Percentiles rank a stretch among this genome's conserved stretches.
These are phyloP conservation scores for Drosophila paranaensis DNA, from an alignment of 2,888 invertebrate species.

Conservation along the genomic window DNA sequence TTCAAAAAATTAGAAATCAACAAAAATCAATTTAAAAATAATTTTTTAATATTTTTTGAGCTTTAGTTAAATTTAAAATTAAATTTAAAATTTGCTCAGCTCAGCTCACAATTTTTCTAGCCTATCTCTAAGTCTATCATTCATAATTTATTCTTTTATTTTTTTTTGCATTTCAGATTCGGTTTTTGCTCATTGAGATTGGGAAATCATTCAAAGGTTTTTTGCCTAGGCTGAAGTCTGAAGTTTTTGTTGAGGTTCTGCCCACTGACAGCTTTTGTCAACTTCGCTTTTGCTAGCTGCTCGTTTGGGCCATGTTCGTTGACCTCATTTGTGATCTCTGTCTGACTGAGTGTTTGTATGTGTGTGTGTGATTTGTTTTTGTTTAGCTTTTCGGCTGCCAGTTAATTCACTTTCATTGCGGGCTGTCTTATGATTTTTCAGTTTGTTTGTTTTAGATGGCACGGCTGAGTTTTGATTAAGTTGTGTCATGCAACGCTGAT, in stretches of 20 bases:
- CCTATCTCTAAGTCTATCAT: constrained; percentile 2
- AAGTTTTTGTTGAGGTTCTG: constrained; percentile 54
- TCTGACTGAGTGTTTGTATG: not conserved
- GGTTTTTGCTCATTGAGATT: constrained; percentile 38
- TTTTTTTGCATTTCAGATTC: constrained; percentile 12
- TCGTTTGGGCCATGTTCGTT: constrained; percentile 64
- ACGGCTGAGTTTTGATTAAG: constrained; percentile 74
- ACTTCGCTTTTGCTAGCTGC: constrained; percentile 39
- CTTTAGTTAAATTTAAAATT: not conserved
- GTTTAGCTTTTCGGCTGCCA: constrained; percentile 46
- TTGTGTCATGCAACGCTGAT: constrained; percentile 79
- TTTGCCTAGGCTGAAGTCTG: constrained; percentile 44
- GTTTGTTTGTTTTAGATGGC: constrained; percentile 41
- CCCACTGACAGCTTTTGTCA: constrained; percentile 68
- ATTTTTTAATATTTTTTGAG: too few relatives aligned
- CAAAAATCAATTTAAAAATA: too few relatives aligned
- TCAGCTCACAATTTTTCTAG: not conserved
- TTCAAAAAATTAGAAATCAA: too few relatives aligned
- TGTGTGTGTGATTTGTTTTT: constrained; percentile 25
- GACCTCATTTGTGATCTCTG: constrained; percentile 58
- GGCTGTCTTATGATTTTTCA: constrained; percentile 13
- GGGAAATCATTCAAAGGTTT: constrained; percentile 58
- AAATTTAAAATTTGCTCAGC: too few relatives aligned
- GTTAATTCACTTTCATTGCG: constrained; percentile 74
- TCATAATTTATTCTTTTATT: not conserved